phyloP scores from a whole-genome alignment of 2,888 invertebrate species.

The Apeira syringaria region DNA sequence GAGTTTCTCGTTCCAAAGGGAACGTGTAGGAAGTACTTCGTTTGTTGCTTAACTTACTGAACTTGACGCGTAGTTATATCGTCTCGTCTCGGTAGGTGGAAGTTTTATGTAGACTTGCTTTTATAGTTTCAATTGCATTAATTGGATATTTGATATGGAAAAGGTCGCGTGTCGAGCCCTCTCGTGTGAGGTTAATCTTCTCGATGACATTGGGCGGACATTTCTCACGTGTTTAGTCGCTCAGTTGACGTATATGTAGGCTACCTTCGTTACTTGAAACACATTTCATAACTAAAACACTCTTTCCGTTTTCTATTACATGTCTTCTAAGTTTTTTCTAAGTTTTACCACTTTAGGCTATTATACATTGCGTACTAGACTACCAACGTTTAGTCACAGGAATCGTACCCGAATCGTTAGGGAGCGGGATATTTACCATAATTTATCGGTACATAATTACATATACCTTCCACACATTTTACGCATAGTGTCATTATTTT shows the following conservation, averaged over 20 bases:
- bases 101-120: slow-evolving; percentile 14
- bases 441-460: too few species aligned
- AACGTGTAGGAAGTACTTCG: slow-evolving; percentile 17
- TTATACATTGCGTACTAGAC: too few species aligned
- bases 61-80: slow-evolving; percentile 9
- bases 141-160: slow-evolving; percentile 35
- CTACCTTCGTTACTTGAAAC: too few species aligned
- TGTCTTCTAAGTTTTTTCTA: too few species aligned
- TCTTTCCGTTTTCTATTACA: too few species aligned
- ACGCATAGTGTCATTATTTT: too few species aligned
- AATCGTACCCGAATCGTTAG: too few species aligned
- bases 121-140: slow-evolving; percentile 28
- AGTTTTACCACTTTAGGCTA: too few species aligned
- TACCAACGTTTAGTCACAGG: too few species aligned
- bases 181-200: slow-evolving; percentile 51
- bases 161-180: slow-evolving; percentile 44
- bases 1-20: slow-evolving; percentile 8
- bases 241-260: slow-evolving; percentile 55
- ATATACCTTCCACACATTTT: too few species aligned
- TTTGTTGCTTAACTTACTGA: slow-evolving; percentile 6
- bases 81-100: slow-evolving; percentile 8
- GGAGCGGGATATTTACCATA: too few species aligned
- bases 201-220: slow-evolving; percentile 51
- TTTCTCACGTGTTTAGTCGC: slow-evolving; percentile 37
- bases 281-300: too few species aligned